These are phyloP conservation scores for Pinctada fucata DNA, from an alignment of 2,888 invertebrate species.

Conservation along the genomic window DNA sequence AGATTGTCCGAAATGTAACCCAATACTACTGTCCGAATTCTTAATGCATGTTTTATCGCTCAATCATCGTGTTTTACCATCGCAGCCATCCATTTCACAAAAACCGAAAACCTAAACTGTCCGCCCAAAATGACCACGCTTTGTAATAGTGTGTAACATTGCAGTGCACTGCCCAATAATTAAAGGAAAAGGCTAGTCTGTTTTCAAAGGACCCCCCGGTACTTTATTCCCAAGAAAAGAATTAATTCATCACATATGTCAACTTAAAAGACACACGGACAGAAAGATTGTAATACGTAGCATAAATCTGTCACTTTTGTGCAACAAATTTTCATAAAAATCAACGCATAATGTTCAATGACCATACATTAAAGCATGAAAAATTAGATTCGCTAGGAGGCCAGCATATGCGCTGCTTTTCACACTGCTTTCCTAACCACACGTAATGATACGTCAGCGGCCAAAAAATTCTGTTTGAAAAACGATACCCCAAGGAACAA, in stretches of 20 bases:
- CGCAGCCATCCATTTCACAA: too few species aligned
- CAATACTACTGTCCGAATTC: background rate
- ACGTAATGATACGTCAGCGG: background rate
- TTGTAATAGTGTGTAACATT: conserved; percentile 15
- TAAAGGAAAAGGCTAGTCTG: conserved; percentile 11
- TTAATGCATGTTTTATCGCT: conserved; percentile 3
- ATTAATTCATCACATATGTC: conserved; percentile 5
- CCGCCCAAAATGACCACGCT: conserved; percentile 2
- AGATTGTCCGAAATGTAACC: background rate
- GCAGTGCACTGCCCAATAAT: conserved; percentile 17
- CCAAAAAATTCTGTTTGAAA: background rate
- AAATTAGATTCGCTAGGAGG: background rate
- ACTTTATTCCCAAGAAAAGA: conserved; percentile 3
- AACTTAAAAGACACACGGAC: background rate
- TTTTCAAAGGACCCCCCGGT: conserved; percentile 17
- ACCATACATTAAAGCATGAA: conserved; percentile 1
- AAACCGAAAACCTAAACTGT: background rate
- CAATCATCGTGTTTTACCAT: background rate
- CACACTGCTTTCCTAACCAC: conserved; percentile 4
- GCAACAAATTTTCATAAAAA: conserved; percentile 18
- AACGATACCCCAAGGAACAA: background rate
- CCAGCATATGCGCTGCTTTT: conserved; percentile 29
- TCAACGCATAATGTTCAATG: conserved; percentile 8
- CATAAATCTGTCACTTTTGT: conserved; percentile 26
- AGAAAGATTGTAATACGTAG: background rate